These are phyloP conservation scores for Andinoacara biseriatus DNA, from an alignment of 2,113 vertebrate species.

Conservation along the genomic window DNA sequence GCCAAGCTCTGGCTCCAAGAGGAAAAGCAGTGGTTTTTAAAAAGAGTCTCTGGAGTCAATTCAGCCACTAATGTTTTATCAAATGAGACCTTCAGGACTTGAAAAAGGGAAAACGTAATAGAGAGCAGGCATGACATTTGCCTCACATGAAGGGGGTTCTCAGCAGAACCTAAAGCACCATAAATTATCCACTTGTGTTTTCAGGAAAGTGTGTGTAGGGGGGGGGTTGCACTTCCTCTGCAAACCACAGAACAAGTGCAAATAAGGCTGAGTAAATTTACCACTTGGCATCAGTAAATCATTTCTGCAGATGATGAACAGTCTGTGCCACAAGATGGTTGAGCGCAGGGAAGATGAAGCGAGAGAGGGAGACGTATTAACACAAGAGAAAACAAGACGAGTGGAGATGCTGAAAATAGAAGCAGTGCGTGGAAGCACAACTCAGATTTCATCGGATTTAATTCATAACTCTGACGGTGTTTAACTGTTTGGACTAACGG, in stretches of 20 bases:
- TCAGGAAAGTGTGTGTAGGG: constrained; percentile 9
- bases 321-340: neutral
- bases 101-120: constrained; percentile 26
- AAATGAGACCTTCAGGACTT: constrained; percentile 50
- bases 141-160: constrained; percentile 14
- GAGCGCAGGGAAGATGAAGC: neutral
- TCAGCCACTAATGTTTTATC: constrained; percentile 55
- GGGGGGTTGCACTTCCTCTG: constrained; percentile 15
- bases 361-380: neutral
- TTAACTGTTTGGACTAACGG: constrained; percentile 23
- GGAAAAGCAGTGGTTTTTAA: constrained; percentile 19
- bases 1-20: constrained; percentile 4
- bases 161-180: constrained; percentile 15
- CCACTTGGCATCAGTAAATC: constrained; percentile 19
- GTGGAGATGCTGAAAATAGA: constrained; percentile 35
- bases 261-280: constrained; percentile 28
- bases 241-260: constrained; percentile 26
- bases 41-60: constrained; percentile 20
- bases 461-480: constrained; percentile 22
- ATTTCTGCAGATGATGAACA: constrained; percentile 24
- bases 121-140: constrained; percentile 32
- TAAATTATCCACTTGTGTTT: constrained; percentile 50
- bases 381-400: neutral
- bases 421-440: constrained; percentile 26
- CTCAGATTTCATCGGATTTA: constrained; percentile 58